Conservation (phyloP, 2,888 invertebrate species). For the Cremastobaeus sp. region DNA sequence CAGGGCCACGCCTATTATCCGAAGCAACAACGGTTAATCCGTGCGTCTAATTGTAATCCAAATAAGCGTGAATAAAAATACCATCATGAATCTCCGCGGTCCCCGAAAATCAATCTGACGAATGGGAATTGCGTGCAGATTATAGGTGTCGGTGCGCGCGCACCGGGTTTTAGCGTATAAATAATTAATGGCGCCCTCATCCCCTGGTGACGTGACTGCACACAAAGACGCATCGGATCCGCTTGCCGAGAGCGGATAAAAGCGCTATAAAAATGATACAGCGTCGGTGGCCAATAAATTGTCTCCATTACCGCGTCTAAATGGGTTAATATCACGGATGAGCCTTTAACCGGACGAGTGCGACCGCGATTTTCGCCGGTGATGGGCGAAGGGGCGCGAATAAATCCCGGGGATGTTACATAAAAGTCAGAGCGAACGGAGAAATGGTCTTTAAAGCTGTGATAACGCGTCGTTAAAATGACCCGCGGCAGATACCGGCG, state of each 20-base stretch:
- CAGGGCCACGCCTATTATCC: slow-evolving; percentile 16
- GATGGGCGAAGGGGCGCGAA: slow-evolving; percentile 21
- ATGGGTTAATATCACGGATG: slow-evolving; percentile 64
- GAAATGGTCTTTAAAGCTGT: slow-evolving; percentile 63
- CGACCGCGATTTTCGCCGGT: slow-evolving; percentile 49
- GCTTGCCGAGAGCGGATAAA: slow-evolving; percentile 35
- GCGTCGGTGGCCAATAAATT: slow-evolving; percentile 63
- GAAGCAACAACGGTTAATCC: slow-evolving; percentile 44
- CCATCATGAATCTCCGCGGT: slow-evolving; percentile 13
- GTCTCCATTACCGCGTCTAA: slow-evolving; percentile 65
- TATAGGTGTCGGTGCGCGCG: slow-evolving; percentile 45
- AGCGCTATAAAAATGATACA: slow-evolving; percentile 64
- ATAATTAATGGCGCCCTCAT: slow-evolving; percentile 63
- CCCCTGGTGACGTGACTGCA: background rate
- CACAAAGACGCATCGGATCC: slow-evolving; percentile 10
- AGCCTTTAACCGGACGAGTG: slow-evolving; percentile 49
- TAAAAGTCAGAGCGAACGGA: slow-evolving; percentile 61
- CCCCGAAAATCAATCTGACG: slow-evolving; percentile 38
- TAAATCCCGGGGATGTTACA: slow-evolving; percentile 61
- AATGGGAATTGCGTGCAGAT: slow-evolving; percentile 39
- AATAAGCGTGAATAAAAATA: slow-evolving; percentile 43
- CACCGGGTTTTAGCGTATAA: slow-evolving; percentile 49
- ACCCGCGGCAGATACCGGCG: slow-evolving; percentile 52
- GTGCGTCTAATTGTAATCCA: slow-evolving; percentile 38
- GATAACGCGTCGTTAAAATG: slow-evolving; percentile 62